A percentile compares a stretch with the other conserved stretches of the same genome.
Conservation (phyloP, 2,888 invertebrate genomes). For the Tanypteryx hageni region DNA sequence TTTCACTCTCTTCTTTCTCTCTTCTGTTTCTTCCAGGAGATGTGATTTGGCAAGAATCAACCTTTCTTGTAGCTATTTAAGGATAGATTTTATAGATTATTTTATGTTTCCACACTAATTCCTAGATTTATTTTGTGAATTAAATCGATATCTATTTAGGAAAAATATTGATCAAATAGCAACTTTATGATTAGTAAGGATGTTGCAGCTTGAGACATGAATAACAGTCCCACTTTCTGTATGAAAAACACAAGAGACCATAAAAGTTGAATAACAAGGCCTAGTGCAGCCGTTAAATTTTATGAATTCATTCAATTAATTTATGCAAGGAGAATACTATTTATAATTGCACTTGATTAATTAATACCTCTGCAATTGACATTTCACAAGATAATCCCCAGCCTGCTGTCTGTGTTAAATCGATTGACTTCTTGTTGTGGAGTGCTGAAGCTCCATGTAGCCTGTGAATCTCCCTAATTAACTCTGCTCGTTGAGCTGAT, state of each 20-base stretch:
- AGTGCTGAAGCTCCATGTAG: neutral
- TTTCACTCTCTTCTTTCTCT: neutral
- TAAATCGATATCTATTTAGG: no score
- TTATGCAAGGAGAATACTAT: no score
- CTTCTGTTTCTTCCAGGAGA: neutral
- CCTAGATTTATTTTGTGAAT: no score
- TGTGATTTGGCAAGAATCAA: slow-evolving; percentile 6
- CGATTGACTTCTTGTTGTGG: neutral
- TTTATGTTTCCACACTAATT: neutral
- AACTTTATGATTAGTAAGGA: no score
- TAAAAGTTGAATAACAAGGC: no score
- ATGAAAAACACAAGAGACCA: no score
- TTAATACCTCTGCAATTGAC: slow-evolving; percentile 50
- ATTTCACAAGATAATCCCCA: slow-evolving; percentile 42
- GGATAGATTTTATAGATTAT: neutral
- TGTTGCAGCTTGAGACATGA: no score
- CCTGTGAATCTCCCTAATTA: neutral
- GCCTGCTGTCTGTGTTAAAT: slow-evolving; percentile 20
- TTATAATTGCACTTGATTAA: no score
- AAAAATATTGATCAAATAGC: no score
- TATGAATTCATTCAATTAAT: no score
- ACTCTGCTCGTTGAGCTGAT: neutral
- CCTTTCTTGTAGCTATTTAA: neutral
- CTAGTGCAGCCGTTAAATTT: no score
- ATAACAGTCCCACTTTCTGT: no score